Evolutionary conservation across 2,888 invertebrate species (phyloP), one percentile per base, ranked within the genome.

Genomic region (Halocaridina rubra): DNA sequence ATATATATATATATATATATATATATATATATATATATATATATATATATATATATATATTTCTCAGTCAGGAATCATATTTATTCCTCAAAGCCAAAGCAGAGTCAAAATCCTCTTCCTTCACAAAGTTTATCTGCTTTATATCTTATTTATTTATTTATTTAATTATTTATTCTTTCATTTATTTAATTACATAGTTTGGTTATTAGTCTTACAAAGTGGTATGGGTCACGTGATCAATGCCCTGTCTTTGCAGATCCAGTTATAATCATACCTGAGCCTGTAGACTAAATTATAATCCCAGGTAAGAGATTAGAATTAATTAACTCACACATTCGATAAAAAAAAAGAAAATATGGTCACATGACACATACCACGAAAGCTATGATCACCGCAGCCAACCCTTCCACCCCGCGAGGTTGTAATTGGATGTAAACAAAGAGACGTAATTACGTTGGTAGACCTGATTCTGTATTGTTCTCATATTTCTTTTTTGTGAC

Each of bases 231-330:
- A 10, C 53, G 53, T 74, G 67, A 74, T 81, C 27, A 81, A 67
- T 67, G 19, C 74, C 59, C 46, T 86, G 39, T 80, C 85, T 86
- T 81, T 86, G 3, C 86, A 86, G 86, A 86, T 27, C 81, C 86
- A 13, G 86, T 86, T 27, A 76, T 86, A 39, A 19, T 71, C 33
- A 86, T 86, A 24, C 82, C 80, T 39, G 86, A 80, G 75, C 82
- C 74, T 24, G 13, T 69, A 32, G 86, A 81, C 57, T 82, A 67
- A 67, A 64, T 4, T 10, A 7, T 57, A 64, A 10, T 24, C 1
- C 22, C 80, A 80, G 80, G 80, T 80, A 80, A 80, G 80, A 72
- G 80, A 22, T 32, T n/a, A n/a, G n/a, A n/a, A n/a, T n/a, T n/a
- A n/a, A n/a, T n/a, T n/a, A n/a, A n/a, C n/a, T n/a, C n/a, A n/a